phyloP scores from a whole-genome alignment of 2,888 invertebrate species.

The Phengaris arion region DNA sequence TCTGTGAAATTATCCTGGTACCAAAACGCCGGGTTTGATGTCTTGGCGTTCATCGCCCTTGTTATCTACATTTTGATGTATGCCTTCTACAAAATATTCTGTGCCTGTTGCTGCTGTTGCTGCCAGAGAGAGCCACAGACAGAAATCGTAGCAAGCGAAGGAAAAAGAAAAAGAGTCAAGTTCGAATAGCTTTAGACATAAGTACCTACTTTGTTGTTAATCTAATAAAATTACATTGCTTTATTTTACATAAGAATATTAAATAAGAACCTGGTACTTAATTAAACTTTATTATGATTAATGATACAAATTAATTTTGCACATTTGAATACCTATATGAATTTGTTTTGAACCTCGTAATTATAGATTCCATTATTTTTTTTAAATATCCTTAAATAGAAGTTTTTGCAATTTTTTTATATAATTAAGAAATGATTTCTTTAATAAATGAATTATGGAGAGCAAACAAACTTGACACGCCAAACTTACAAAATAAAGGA shows the following conservation, averaged over 20 bases:
- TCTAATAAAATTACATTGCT: background rate
- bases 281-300: slow-evolving; percentile 8
- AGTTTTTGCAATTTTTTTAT: too few relatives aligned
- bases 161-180: slow-evolving; percentile 65
- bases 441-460: too few relatives aligned
- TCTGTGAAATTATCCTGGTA: slow-evolving; percentile 61
- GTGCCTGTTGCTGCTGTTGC: slow-evolving; percentile 61
- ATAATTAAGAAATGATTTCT: too few relatives aligned
- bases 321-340: background rate
- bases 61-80: slow-evolving; percentile 58
- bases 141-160: slow-evolving; percentile 43
- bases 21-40: slow-evolving; percentile 67
- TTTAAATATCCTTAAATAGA: background rate
- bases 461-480: too few relatives aligned
- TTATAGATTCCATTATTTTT: background rate
- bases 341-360: background rate
- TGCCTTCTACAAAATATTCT: slow-evolving; percentile 59
- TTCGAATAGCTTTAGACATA: slow-evolving; percentile 55
- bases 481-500: too few relatives aligned
- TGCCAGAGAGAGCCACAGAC: slow-evolving; percentile 47
- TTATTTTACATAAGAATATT: slow-evolving; percentile 1
- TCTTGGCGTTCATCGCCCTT: slow-evolving; percentile 60
- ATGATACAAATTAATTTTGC: background rate
- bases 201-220: background rate
- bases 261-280: slow-evolving; percentile 14